A percentile compares a stretch with the other conserved stretches of the same genome.
Conservation (phyloP, 2,888 invertebrate genomes). For the Junonia oenone region DNA sequence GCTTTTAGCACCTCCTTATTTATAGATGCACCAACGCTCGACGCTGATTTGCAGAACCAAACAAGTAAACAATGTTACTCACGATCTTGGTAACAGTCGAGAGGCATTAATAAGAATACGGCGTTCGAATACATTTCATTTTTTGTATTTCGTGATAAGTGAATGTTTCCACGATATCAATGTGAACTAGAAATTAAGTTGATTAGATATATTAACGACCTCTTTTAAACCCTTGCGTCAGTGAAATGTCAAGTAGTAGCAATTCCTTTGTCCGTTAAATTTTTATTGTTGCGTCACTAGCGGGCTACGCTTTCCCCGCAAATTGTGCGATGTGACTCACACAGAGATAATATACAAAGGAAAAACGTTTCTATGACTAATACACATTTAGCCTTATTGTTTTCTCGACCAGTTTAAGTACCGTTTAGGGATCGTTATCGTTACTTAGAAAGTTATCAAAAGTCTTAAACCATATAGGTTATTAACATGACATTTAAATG, state of each 20-base stretch:
- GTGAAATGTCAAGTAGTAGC: slow-evolving; percentile 45
- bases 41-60: slow-evolving; percentile 68
- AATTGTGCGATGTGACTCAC: slow-evolving; percentile 61
- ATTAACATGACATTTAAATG: slow-evolving; percentile 9
- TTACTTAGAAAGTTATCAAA: slow-evolving; percentile 38
- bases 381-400: slow-evolving; percentile 36
- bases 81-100: slow-evolving; percentile 30
- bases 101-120: slow-evolving; percentile 5
- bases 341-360: slow-evolving; percentile 46
- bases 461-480: slow-evolving; percentile 23
- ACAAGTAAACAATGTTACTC: slow-evolving; percentile 62
- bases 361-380: slow-evolving; percentile 53
- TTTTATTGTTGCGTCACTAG: slow-evolving; percentile 70
- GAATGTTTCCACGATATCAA: slow-evolving; percentile 4
- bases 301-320: slow-evolving; percentile 69
- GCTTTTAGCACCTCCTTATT: slow-evolving; percentile 79
- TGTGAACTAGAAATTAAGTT: not conserved
- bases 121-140: not conserved
- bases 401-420: slow-evolving; percentile 14
- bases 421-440: slow-evolving; percentile 12
- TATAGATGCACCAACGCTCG: slow-evolving; percentile 67
- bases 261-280: slow-evolving; percentile 73
- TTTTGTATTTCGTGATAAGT: not conserved
- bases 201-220: slow-evolving; percentile 38
- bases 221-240: slow-evolving; percentile 55